A percentile compares a stretch with the other conserved stretches of the same genome.
These are phyloP conservation scores for Ailurus styani DNA, from an alignment of 2,113 vertebrate genomes.

Conservation along the genomic window DNA sequence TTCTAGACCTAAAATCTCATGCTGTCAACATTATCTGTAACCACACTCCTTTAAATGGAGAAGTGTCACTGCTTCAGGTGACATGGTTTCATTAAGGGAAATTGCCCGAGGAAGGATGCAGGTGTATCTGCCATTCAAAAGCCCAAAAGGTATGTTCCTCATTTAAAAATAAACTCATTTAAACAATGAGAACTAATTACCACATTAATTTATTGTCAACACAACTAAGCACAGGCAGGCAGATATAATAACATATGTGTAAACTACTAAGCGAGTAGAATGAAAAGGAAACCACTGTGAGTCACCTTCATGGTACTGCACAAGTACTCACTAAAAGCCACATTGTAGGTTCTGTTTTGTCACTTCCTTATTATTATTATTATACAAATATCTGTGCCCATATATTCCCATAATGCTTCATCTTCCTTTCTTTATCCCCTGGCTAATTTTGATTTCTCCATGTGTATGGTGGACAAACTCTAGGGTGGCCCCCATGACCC, in stretches of 20 bases:
- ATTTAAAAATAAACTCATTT: constrained; percentile 56
- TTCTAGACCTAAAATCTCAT: constrained; percentile 56
- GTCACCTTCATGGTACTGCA: background rate
- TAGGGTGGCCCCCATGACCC: background rate
- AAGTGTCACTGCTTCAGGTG: constrained; percentile 42
- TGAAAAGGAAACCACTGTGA: background rate
- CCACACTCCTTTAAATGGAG: constrained; percentile 51
- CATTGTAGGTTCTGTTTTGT: background rate
- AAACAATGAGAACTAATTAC: constrained; percentile 63
- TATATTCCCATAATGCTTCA: background rate
- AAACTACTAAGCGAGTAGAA: constrained; percentile 23
- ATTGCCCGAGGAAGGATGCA: constrained; percentile 37
- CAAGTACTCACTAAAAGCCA: background rate
- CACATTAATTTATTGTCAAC: constrained; percentile 58
- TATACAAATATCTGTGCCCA: background rate
- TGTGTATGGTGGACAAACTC: background rate
- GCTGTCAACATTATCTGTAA: constrained; percentile 54
- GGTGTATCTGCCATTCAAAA: constrained; percentile 61
- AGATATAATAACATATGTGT: constrained; percentile 10
- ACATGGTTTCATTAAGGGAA: constrained; percentile 31
- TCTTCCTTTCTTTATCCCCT: background rate
- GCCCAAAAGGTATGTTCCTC: constrained; percentile 18
- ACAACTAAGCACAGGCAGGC: constrained; percentile 21
- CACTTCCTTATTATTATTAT: background rate
- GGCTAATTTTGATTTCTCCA: background rate